A percentile compares a stretch with the other conserved stretches of the same genome.
Evolutionary conservation across 2,888 invertebrate species (phyloP).

Genomic region (Nomada fucata): DNA sequence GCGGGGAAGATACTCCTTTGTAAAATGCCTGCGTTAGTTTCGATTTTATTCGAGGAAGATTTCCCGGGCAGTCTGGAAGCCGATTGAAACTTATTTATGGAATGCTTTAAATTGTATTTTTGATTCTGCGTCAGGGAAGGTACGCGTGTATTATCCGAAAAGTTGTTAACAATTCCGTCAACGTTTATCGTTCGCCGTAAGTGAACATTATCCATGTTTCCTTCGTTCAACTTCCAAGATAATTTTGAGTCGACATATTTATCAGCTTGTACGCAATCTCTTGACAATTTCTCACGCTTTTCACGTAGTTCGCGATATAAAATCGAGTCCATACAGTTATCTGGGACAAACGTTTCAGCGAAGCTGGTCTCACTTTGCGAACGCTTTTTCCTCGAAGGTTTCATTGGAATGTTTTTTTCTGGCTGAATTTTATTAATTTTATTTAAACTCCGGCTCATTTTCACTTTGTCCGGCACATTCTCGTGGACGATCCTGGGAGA

Average conservation of each 20-base stretch:
- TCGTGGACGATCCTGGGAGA: neutral
- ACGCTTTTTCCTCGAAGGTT: neutral
- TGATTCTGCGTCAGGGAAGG: neutral
- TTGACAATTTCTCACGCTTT: neutral
- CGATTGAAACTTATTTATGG: conserved; percentile 1
- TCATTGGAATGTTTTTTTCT: neutral
- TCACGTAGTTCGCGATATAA: conserved; percentile 26
- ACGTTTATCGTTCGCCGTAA: neutral
- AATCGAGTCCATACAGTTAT: conserved; percentile 31
- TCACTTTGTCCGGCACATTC: neutral
- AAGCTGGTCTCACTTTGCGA: conserved; percentile 31
- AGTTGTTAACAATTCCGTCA: neutral
- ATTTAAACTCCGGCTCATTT: neutral
- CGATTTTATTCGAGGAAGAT: neutral
- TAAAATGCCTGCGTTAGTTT: neutral
- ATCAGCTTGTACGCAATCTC: neutral
- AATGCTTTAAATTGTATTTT: neutral
- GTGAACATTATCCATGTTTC: neutral
- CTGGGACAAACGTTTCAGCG: conserved; percentile 4
- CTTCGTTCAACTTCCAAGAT: neutral
- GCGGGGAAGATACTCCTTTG: neutral
- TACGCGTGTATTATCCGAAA: neutral
- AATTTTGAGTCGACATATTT: conserved; percentile 1
- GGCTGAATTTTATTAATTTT: neutral
- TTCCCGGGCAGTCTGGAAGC: neutral